Base-by-base conservation (phyloP, 2,797 vertebrate genomes). In the Coregonus ussuriensis region DNA sequence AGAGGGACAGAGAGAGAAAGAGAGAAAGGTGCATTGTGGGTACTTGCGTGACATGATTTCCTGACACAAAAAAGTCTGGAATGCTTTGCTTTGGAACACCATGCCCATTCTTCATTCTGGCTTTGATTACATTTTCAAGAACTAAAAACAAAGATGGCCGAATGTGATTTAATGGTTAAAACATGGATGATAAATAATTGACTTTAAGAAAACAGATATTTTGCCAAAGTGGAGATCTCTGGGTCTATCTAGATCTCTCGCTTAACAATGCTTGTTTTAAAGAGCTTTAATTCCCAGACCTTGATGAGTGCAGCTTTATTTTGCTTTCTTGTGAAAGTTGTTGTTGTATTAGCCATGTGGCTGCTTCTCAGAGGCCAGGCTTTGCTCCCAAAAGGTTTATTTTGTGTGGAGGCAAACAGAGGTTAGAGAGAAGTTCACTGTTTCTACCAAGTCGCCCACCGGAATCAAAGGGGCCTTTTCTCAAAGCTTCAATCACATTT, bases 401-500 rank as follows among this genome's bases (percentile, higher is more conserved):
- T 76, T 72, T 77, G 69, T 82, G 56, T 63, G 25, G 56, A 14
- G 14, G 4, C 3, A 53, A 65, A 59, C 14, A 47, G 41, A 72
- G 18, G 62, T 79, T 67, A 41, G 70, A 71, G 41, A 71, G 31
- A 71, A 52, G 73, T 29, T 37, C 41, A 71, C 56, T 29, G 54
- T 79, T 88, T 82, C 59, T 84, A 70, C 79, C 81, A 72, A 84
- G 71, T 78, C 56, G 51, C 47, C 53, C 11, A 25, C 65, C 53
- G 18, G 77, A 68, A 79, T 90, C 84, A 92, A 88, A 88, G 76
- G 81, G 73, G 70, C 84, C 87, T 89, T 91, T 92, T 85, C 62
- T 82, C 71, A 66, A 52, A 51, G 78, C 76, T 79, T 74, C 74
- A 70, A 83, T 82, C 75, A 77, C 74, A 81, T 68, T 59, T 74